Percentiles rank a stretch among this genome's conserved stretches.
Evolutionary conservation across 2,888 invertebrate genomes (phyloP).

Genomic region (Oscheius sp.): DNA sequence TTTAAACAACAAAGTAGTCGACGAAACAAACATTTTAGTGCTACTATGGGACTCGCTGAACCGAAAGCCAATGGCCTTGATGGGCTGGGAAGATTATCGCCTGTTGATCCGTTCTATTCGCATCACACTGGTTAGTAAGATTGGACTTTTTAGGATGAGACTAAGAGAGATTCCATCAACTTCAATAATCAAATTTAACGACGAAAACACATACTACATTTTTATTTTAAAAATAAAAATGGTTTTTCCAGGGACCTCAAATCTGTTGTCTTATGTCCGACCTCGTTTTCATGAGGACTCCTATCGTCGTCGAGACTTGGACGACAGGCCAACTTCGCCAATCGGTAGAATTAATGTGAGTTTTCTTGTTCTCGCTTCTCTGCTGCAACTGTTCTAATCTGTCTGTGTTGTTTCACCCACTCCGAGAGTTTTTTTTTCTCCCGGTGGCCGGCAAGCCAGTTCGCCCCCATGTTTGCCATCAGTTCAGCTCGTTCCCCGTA

Average conservation of each 20-base stretch:
- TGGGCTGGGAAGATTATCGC: slow-evolving; percentile 19
- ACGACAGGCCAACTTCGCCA: slow-evolving; percentile 12
- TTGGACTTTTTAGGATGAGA: not conserved
- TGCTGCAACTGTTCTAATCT: not conserved
- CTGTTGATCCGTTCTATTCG: slow-evolving; percentile 43
- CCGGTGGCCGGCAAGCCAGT: slow-evolving; percentile 15
- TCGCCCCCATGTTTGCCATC: slow-evolving; percentile 16
- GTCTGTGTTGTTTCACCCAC: not conserved
- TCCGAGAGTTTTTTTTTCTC: not conserved
- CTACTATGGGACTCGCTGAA: slow-evolving; percentile 12
- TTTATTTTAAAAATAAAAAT: too few relatives aligned
- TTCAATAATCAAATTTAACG: too few relatives aligned
- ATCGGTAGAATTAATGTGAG: slow-evolving; percentile 10
- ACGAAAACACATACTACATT: too few relatives aligned
- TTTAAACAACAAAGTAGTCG: not conserved
- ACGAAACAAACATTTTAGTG: not conserved
- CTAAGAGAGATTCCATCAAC: not conserved
- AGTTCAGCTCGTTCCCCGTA: slow-evolving; percentile 13
- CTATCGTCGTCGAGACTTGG: slow-evolving; percentile 36
- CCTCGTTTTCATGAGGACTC: slow-evolving; percentile 52
- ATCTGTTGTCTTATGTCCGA: slow-evolving; percentile 38
- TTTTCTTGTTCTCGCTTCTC: not conserved
- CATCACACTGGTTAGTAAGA: slow-evolving; percentile 37
- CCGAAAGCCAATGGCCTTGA: not conserved
- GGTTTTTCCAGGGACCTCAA: slow-evolving; percentile 1